These are phyloP conservation scores for Myripristis jacobus DNA, from an alignment of 2,797 vertebrate species.

Conservation along the genomic window DNA sequence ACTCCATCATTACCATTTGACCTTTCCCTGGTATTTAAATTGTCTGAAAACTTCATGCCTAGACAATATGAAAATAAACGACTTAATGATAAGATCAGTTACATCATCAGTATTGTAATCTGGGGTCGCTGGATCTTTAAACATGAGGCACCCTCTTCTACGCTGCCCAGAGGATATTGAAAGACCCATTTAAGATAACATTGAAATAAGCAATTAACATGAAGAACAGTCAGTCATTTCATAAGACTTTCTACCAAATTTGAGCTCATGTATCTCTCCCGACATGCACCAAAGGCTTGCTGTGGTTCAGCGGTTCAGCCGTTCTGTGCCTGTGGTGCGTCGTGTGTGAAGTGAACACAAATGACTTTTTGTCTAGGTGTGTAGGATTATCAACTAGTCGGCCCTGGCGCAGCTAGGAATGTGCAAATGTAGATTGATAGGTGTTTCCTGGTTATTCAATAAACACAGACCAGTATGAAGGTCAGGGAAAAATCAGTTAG, in stretches of 20 bases:
- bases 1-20: slow-evolving; percentile 47
- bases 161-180: slow-evolving; percentile 14
- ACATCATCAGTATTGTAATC: slow-evolving; percentile 50
- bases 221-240: slow-evolving; percentile 47
- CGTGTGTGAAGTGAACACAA: slow-evolving; percentile 58
- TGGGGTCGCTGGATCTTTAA: slow-evolving; percentile 13
- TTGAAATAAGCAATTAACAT: slow-evolving; percentile 36
- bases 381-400: slow-evolving; percentile 61
- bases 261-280: slow-evolving; percentile 49
- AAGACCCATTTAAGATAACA: slow-evolving; percentile 19
- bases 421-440: slow-evolving; percentile 52
- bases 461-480: background rate
- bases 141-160: background rate
- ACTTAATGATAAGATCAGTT: slow-evolving; percentile 45
- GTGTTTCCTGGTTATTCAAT: background rate
- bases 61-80: slow-evolving; percentile 51
- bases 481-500: slow-evolving; percentile 18
- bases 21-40: slow-evolving; percentile 64
- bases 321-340: slow-evolving; percentile 47
- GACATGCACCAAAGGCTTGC: slow-evolving; percentile 18
- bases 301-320: slow-evolving; percentile 65
- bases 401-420: slow-evolving; percentile 31
- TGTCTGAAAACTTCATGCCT: slow-evolving; percentile 50
- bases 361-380: slow-evolving; percentile 63
- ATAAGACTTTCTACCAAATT: slow-evolving; percentile 47